phyloP scores from a whole-genome alignment of 2,888 invertebrate species.

The Dilophus febrilis region DNA sequence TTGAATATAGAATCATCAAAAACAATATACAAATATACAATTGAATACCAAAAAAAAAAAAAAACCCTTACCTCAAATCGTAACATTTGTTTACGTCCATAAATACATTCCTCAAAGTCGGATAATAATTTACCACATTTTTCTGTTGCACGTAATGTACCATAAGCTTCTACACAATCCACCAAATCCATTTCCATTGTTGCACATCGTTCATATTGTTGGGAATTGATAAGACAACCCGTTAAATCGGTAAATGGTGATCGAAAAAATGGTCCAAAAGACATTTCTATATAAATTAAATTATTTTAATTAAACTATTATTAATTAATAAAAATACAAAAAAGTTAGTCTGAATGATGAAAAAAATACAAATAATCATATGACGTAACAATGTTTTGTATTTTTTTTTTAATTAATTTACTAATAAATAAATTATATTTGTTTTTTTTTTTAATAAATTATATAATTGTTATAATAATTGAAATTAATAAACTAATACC shows the following conservation, averaged over 20 bases:
- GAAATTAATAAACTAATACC: too few species aligned
- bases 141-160: constrained; percentile 41
- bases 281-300: too few species aligned
- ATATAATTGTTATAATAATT: too few species aligned
- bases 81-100: constrained; percentile 38
- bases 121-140: constrained; percentile 44
- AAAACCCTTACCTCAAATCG: constrained; percentile 36
- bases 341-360: neutral
- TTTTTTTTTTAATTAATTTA: neutral
- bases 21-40: neutral
- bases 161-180: constrained; percentile 70
- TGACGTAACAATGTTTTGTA: neutral
- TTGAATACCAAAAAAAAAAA: neutral
- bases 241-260: constrained; percentile 57
- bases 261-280: constrained; percentile 45
- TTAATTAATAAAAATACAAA: too few species aligned
- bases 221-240: constrained; percentile 44
- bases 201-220: constrained; percentile 45
- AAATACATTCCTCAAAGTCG: constrained; percentile 56
- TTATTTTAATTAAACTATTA: too few species aligned
- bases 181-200: constrained; percentile 50
- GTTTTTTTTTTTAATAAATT: too few species aligned
- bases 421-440: too few species aligned
- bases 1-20: neutral
- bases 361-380: neutral